phyloP scores from a whole-genome alignment of 2,888 invertebrate genomes.

The Pollenia labialis region DNA sequence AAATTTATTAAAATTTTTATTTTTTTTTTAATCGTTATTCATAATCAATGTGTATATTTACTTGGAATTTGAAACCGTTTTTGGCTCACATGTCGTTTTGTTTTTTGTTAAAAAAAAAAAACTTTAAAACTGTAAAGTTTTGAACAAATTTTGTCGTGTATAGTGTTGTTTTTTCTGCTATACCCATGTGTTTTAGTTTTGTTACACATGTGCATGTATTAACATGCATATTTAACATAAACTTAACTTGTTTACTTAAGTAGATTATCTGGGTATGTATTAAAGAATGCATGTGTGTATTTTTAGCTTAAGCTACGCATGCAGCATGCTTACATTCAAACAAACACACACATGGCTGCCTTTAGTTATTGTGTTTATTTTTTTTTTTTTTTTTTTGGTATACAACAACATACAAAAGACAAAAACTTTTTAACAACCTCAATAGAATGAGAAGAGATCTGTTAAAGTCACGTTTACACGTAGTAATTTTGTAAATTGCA shows the following conservation, averaged over 20 bases:
- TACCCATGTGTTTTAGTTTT: slow-evolving; percentile 8
- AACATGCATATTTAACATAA: slow-evolving; percentile 64
- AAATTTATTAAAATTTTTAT: slow-evolving; percentile 15
- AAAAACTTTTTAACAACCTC: slow-evolving; percentile 16
- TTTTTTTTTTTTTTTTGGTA: slow-evolving; percentile 15
- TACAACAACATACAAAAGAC: not conserved
- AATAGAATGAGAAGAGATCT: slow-evolving; percentile 39
- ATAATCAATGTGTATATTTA: slow-evolving; percentile 48
- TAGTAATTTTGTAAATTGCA: slow-evolving; percentile 55
- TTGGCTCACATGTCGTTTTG: not conserved
- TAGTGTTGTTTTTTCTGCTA: not conserved
- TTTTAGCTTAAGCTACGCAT: slow-evolving; percentile 4
- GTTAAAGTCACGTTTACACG: slow-evolving; percentile 55
- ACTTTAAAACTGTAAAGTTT: slow-evolving; percentile 33
- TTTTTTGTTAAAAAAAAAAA: not conserved
- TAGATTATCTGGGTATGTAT: slow-evolving; percentile 46
- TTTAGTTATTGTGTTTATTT: not conserved
- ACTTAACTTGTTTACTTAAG: slow-evolving; percentile 63
- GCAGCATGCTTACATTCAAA: not conserved
- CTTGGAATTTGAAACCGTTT: not conserved
- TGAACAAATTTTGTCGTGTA: not conserved
- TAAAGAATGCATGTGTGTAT: not conserved
- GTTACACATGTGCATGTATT: slow-evolving; percentile 30
- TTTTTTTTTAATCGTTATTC: slow-evolving; percentile 22
- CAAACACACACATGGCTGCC: not conserved